Base-by-base conservation (phyloP, 2,113 vertebrate species). In the Callopanchax toddi region DNA sequence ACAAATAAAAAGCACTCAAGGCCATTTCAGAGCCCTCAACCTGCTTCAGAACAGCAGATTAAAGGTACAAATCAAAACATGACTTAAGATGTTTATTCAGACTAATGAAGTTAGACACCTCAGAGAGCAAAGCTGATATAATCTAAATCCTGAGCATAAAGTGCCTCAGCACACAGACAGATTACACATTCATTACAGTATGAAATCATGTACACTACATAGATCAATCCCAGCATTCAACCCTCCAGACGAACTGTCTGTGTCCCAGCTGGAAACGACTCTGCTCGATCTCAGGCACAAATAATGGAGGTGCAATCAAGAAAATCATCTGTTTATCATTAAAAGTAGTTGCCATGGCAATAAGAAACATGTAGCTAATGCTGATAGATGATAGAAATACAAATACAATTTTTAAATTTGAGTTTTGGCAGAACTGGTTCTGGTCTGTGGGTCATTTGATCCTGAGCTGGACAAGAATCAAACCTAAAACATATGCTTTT, bases 121-220 rank as follows among this genome's bases (percentile, higher is more conserved):
- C 68, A 36, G 53, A 68, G 64, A 78, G 56, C 39, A n/a, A 0
- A 16, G 60, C 5, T 55, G 51, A 70, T 20, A 68, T 39, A 60
- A 78, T 46, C 71, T 3, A 21, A 51, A 43, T 56, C 43, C 52
- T 18, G 62, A 73, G 48, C 59, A 11, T 48, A 37, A 17, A 5
- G 36, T 5, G 63, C 42, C 54, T 62, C 64, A 29, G 1, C 25
- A n/a, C 66, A 74, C 32, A 20, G 29, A 40, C 74, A 85, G 76
- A 79, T 84, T 70, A 77, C 55, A 86, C 81, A 90, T 89, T 85
- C n/a, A n/a, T n/a, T n/a, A 84, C 57, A 59, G 50, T 60, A 78
- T 50, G 60, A 74, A 86, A 87, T 83, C 79, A 79, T 50, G 71
- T 58, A 76, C n/a, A n/a, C n/a, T n/a, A n/a, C 83, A 86, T 83